A percentile compares a stretch with the other conserved stretches of the same genome.
Evolutionary conservation across 2,888 invertebrate species (phyloP).

Genomic region (Agrotis puta): DNA sequence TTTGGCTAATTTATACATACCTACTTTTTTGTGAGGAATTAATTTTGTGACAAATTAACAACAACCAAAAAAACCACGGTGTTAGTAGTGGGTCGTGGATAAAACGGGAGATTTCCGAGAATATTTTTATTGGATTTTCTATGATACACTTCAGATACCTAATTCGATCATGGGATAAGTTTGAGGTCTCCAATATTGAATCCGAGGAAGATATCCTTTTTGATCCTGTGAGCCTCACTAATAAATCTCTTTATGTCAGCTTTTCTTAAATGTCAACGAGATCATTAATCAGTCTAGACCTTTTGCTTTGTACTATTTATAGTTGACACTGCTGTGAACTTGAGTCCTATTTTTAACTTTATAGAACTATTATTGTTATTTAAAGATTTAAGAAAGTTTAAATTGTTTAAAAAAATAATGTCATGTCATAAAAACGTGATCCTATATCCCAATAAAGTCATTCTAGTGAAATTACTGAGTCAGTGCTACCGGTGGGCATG

Average conservation of each 20-base stretch:
- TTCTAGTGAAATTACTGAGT: too few relatives aligned
- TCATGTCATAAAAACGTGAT: too few relatives aligned
- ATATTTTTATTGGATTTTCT: slow-evolving; percentile 30
- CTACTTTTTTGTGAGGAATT: too few relatives aligned
- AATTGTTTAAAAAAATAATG: too few relatives aligned
- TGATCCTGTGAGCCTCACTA: background rate
- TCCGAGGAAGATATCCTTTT: background rate
- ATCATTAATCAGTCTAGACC: background rate
- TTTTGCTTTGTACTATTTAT: background rate
- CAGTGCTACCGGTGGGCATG: too few relatives aligned
- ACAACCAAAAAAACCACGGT: too few relatives aligned
- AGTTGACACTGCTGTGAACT: background rate
- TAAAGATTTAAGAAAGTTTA: too few relatives aligned
- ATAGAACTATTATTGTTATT: too few relatives aligned
- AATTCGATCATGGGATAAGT: slow-evolving; percentile 17
- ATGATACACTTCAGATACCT: slow-evolving; percentile 17
- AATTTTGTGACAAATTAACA: too few relatives aligned
- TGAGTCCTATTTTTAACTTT: background rate
- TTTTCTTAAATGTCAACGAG: slow-evolving; percentile 28
- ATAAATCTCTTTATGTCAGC: background rate
- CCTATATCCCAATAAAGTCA: too few relatives aligned
- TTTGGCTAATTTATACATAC: too few relatives aligned
- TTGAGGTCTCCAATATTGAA: slow-evolving; percentile 8
- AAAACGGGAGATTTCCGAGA: background rate
- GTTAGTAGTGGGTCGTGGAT: background rate